Base-by-base conservation (phyloP, 2,888 invertebrate genomes). In the Microchrysa polita region DNA sequence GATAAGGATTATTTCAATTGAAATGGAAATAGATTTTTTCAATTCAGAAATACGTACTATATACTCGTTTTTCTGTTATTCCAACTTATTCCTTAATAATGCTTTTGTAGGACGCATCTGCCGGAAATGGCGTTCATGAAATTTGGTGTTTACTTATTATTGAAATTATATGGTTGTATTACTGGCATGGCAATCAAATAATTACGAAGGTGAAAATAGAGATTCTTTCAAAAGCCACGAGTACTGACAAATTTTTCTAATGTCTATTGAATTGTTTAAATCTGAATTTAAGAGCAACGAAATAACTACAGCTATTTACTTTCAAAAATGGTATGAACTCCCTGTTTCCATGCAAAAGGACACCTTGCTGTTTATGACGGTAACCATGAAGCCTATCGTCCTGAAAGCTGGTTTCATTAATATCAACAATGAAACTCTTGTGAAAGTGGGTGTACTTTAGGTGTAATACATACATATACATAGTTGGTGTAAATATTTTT, bases 181-280 rank as follows among this genome's bases (percentile, higher is more conserved):
- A 59, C 27, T 59, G 59, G 59, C 59, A 59, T 27, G 59, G 23
- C 22, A 59, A 59, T 10, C 23, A 59, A 23, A 59, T 59, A 23
- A 14, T n/a, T 23, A n/a, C 20, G 4, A 34, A 34, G 27, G 27
- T 34, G 27, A 34, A 5, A 7, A 34, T 34, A 2, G 2, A 34
- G 27, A 34, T 34, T 34, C 27, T 34, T n/a, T n/a, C n/a, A n/a
- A n/a, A n/a, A n/a, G n/a, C n/a, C n/a, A n/a, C n/a, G n/a, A n/a
- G n/a, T n/a, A n/a, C n/a, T n/a, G n/a, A n/a, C n/a, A n/a, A n/a
- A n/a, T n/a, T n/a, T n/a, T n/a, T n/a, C n/a, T n/a, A n/a, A n/a
- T n/a, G n/a, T n/a, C n/a, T n/a, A n/a, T n/a, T n/a, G n/a, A n/a
- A n/a, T n/a, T n/a, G 27, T 5, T 34, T 34, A 34, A 7, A 34